phyloP scores from a whole-genome alignment of 2,113 vertebrate genomes.

The Rhodinocichla rosea region DNA sequence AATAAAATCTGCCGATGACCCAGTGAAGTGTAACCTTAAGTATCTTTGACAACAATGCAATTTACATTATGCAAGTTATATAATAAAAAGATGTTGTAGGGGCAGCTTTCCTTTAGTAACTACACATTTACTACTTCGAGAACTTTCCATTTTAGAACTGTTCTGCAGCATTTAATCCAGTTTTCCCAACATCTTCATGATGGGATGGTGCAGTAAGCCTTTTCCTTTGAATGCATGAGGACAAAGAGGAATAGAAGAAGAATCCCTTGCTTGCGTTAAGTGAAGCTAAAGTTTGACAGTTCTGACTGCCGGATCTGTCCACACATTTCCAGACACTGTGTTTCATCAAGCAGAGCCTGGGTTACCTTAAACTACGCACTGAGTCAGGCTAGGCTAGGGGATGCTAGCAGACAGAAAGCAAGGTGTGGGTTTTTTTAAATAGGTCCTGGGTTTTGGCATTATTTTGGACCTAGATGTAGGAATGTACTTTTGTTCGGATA shows the following conservation, averaged over 20 bases:
- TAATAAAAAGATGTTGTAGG: background rate
- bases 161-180: background rate
- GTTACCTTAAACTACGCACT: background rate
- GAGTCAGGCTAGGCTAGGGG: background rate
- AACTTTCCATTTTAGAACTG: background rate
- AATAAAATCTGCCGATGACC: conserved; percentile 56
- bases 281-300: background rate
- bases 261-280: background rate
- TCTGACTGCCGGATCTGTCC: background rate
- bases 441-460: background rate
- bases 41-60: conserved; percentile 35
- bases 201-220: background rate
- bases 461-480: conserved; percentile 4
- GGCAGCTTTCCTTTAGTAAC: background rate
- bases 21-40: conserved; percentile 52
- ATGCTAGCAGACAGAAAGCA: background rate
- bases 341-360: accelerated
- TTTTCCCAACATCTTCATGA: background rate
- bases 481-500: background rate
- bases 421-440: background rate
- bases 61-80: conserved; percentile 4
- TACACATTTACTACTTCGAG: background rate
- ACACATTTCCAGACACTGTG: background rate
- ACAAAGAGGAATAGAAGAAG: background rate
- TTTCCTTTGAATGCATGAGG: background rate